Conservation (phyloP, 2,113 vertebrate species). For the Castor canadensis region DNA sequence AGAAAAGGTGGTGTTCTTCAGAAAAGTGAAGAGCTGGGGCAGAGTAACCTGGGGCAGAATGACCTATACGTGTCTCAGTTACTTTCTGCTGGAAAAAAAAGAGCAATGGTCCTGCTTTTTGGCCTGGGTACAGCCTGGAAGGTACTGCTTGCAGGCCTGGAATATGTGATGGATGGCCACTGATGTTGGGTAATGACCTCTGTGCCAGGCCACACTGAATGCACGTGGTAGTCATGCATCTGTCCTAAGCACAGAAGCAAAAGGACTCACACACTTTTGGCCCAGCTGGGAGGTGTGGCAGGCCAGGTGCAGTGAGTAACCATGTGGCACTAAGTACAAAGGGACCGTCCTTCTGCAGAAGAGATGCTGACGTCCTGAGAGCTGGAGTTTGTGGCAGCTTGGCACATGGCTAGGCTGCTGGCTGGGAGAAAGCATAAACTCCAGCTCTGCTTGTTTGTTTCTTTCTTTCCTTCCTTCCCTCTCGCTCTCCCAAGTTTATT, state of each 20-base stretch:
- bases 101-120: background rate
- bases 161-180: background rate
- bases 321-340: fast-evolving
- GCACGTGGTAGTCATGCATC: background rate
- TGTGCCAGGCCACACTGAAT: background rate
- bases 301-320: background rate
- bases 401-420: background rate
- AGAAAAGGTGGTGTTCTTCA: background rate
- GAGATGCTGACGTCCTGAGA: background rate
- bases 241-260: background rate
- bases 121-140: background rate
- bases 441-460: conserved; percentile 57
- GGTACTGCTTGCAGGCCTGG: too few species aligned
- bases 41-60: background rate
- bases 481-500: conserved; percentile 64
- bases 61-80: background rate
- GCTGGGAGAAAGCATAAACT: background rate
- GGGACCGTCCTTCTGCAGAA: background rate
- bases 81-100: background rate
- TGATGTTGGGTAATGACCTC: background rate
- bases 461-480: conserved; percentile 50
- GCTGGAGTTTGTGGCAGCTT: background rate
- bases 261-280: background rate
- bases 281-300: background rate
- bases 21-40: background rate